Conservation (phyloP, 2,113 vertebrate species). For the Axis porcinus region DNA sequence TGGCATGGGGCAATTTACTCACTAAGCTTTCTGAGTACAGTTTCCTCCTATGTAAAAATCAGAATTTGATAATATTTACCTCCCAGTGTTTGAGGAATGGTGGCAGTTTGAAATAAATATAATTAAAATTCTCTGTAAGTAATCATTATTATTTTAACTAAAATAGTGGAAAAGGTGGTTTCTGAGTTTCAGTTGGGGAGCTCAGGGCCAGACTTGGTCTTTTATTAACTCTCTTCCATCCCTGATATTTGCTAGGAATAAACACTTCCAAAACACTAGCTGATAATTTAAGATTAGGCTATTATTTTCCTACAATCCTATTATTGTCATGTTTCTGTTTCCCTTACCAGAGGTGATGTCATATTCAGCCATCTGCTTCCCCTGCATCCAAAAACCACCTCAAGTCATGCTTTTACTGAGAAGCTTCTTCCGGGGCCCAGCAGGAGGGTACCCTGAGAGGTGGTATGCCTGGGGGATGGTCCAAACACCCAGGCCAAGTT, state of each 20-base stretch:
- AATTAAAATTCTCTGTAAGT: background rate
- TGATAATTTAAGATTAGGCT: background rate
- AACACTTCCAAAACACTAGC: background rate
- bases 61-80: background rate
- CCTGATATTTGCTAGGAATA: background rate
- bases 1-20: background rate
- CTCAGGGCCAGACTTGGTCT: background rate
- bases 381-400: slow-evolving; percentile 37
- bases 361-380: slow-evolving; percentile 66
- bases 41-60: slow-evolving; percentile 3
- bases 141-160: background rate
- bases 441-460: background rate
- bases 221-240: background rate
- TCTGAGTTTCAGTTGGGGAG: background rate
- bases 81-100: background rate
- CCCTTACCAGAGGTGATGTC: slow-evolving; percentile 51
- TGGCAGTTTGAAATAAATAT: background rate
- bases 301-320: slow-evolving; percentile 19
- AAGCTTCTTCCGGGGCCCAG: slow-evolving; percentile 38
- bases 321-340: slow-evolving; percentile 49
- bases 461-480: background rate
- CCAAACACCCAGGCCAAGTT: background rate
- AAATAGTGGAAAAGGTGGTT: background rate
- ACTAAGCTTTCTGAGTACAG: background rate
- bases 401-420: slow-evolving; percentile 30